phyloP scores from a whole-genome alignment of 2,888 invertebrate genomes.

The Temnothorax rugatulus region DNA sequence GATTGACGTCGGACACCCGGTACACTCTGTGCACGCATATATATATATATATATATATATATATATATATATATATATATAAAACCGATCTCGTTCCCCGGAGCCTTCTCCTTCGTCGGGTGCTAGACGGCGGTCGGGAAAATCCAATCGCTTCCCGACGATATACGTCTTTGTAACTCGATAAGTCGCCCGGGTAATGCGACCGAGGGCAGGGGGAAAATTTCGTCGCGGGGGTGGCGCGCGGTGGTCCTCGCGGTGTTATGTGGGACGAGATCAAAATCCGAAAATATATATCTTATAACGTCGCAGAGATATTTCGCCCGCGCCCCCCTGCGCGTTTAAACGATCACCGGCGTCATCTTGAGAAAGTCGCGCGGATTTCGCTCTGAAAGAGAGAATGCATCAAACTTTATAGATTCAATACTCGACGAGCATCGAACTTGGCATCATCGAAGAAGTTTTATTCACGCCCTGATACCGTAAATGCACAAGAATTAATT shows the following conservation, averaged over 20 bases:
- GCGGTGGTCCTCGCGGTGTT: background rate
- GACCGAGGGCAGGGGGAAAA: conserved; percentile 61
- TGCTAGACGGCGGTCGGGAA: conserved; percentile 76
- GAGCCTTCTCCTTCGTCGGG: conserved; percentile 68
- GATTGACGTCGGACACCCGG: conserved; percentile 51
- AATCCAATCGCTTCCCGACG: conserved; percentile 80
- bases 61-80: too few species aligned
- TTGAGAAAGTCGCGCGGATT: conserved; percentile 12
- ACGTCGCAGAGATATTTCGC: background rate
- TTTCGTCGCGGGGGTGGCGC: conserved; percentile 62
- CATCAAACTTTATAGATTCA: conserved; percentile 11
- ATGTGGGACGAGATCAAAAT: conserved; percentile 52
- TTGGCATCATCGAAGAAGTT: background rate
- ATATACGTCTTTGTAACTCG: conserved; percentile 80
- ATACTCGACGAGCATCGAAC: background rate
- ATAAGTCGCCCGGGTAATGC: conserved; percentile 76
- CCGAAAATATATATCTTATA: conserved; percentile 40
- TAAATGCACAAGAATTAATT: background rate
- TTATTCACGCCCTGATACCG: background rate
- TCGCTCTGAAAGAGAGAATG: background rate
- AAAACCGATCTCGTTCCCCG: conserved; percentile 69
- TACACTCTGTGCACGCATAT: background rate
- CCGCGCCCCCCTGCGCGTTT: background rate
- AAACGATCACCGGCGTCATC: conserved; percentile 3
- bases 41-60: too few species aligned